phyloP scores from a whole-genome alignment of 2,888 invertebrate genomes.

The Andrena chrysosceles region DNA sequence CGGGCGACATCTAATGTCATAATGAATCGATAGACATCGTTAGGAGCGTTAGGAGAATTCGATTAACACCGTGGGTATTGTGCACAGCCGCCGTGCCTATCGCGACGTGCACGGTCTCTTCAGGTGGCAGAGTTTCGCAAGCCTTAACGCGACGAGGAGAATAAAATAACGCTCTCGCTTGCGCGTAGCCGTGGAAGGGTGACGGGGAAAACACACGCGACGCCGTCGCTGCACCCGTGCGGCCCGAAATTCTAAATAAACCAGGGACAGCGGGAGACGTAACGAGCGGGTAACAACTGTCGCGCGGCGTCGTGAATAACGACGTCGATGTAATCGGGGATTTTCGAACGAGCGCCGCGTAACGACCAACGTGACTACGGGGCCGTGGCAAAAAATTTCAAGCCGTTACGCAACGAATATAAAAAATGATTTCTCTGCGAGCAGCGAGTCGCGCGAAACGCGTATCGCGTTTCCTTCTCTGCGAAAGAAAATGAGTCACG shows the following conservation, averaged over 20 bases:
- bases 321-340: slow-evolving; percentile 65
- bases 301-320: slow-evolving; percentile 59
- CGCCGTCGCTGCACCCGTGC: slow-evolving; percentile 10
- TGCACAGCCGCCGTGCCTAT: slow-evolving; percentile 10
- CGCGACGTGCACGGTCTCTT: background rate
- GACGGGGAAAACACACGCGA: slow-evolving; percentile 1
- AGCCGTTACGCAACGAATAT: slow-evolving; percentile 48
- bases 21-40: slow-evolving; percentile 70
- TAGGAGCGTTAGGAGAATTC: slow-evolving; percentile 63
- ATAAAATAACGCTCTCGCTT: slow-evolving; percentile 8
- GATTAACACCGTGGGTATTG: slow-evolving; percentile 60
- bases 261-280: slow-evolving; percentile 44
- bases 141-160: background rate
- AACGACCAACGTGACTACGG: slow-evolving; percentile 61
- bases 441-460: slow-evolving; percentile 31
- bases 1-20: slow-evolving; percentile 69
- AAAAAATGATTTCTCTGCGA: slow-evolving; percentile 36
- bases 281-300: slow-evolving; percentile 57
- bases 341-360: slow-evolving; percentile 58
- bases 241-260: slow-evolving; percentile 55
- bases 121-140: too few relatives aligned
- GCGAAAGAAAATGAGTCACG: slow-evolving; percentile 1
- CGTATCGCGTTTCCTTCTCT: background rate
- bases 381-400: slow-evolving; percentile 56
- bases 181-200: background rate